Conservation (phyloP, 2,797 vertebrate genomes). For the Alectoris magna region DNA sequence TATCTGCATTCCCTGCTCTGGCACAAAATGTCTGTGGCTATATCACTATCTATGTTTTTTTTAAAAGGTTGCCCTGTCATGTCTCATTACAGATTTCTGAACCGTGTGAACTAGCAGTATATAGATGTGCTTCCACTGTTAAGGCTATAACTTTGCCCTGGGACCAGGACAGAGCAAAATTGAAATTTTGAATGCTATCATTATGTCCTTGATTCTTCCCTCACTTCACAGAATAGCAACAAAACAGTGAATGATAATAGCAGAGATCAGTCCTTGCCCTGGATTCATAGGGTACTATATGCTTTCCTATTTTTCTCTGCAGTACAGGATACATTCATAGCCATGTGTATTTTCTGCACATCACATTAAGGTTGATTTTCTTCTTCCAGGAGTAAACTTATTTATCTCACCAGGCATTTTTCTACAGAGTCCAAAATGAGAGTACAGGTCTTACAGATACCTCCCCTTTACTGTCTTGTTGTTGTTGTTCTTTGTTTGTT, state of each 20-base stretch:
- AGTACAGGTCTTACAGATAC: neutral
- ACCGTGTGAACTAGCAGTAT: neutral
- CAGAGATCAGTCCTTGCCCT: neutral
- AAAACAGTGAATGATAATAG: neutral
- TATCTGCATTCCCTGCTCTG: neutral
- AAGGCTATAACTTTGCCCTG: neutral
- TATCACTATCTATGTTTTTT: neutral
- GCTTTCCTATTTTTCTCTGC: neutral
- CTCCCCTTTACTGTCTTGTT: neutral
- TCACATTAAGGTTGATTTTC: neutral
- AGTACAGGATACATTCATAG: neutral
- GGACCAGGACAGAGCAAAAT: neutral
- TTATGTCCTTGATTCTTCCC: neutral
- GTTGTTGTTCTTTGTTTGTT: neutral
- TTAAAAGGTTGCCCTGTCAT: neutral
- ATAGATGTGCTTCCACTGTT: neutral
- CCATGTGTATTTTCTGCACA: neutral
- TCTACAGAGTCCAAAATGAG: neutral
- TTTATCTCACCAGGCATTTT: neutral
- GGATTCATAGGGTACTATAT: neutral
- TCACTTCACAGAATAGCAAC: neutral
- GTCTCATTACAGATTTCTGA: neutral
- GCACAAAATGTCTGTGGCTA: neutral
- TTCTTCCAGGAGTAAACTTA: neutral
- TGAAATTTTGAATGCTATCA: neutral